A percentile compares a stretch with the other conserved stretches of the same genome.
phyloP scores from a whole-genome alignment of 1,140 invertebrate genomes.

The Elymnias hypermnestra region DNA sequence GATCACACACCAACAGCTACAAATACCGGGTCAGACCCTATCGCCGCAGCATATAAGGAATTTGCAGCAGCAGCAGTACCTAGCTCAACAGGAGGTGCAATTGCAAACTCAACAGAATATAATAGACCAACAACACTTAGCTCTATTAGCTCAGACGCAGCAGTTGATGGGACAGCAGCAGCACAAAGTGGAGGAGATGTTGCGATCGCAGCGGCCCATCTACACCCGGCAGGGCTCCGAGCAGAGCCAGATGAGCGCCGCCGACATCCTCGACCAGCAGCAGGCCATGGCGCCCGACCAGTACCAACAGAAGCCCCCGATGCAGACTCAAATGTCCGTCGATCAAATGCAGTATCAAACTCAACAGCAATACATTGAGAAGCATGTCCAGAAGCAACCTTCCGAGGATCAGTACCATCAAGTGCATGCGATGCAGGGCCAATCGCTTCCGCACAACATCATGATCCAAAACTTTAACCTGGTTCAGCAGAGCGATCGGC shows the following conservation, averaged over 20 bases:
- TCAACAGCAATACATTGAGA: constrained; percentile 36
- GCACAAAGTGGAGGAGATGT: constrained; percentile 62
- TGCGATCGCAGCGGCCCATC: constrained; percentile 58
- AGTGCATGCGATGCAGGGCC: constrained; percentile 53
- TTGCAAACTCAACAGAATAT: constrained; percentile 64
- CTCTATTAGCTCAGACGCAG: constrained; percentile 67
- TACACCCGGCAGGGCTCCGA: constrained; percentile 61
- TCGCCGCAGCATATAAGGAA: constrained; percentile 70
- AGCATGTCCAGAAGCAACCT: constrained; percentile 51
- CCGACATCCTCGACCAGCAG: constrained; percentile 52
- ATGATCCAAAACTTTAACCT: constrained; percentile 45
- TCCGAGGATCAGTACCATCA: constrained; percentile 55
- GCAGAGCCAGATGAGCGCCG: constrained; percentile 58
- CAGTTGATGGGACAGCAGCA: constrained; percentile 75
- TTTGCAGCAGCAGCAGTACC: constrained; percentile 69
- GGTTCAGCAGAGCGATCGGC: constrained; percentile 59
- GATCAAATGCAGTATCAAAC: constrained; percentile 61
- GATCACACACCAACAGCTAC: constrained; percentile 58
- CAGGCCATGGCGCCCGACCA: constrained; percentile 51
- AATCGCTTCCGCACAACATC: constrained; percentile 59
- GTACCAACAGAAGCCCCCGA: constrained; percentile 61
- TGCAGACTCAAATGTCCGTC: constrained; percentile 57
- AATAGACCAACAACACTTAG: constrained; percentile 62
- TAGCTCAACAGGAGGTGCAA: constrained; percentile 69
- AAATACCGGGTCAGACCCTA: constrained; percentile 70